Base-by-base conservation (phyloP, 2,888 invertebrate species). In the Xiphydria camelus region DNA sequence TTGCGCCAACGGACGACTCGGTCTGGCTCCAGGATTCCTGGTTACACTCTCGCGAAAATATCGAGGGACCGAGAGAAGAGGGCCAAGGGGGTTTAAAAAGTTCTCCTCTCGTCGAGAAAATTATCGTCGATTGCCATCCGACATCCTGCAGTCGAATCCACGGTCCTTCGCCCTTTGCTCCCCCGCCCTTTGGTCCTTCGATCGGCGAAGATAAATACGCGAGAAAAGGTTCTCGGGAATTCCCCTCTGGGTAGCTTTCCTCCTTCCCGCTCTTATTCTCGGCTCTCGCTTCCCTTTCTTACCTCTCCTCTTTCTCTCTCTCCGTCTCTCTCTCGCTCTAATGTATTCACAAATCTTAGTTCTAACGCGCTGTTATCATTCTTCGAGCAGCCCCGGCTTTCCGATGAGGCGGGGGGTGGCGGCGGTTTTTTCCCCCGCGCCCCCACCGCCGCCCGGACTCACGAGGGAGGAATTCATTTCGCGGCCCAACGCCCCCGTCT, bases 271-370 rank as follows among this genome's bases (percentile, higher is more conserved):
- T n/a, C n/a, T n/a, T n/a, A n/a, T n/a, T n/a, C n/a, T n/a, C n/a
- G n/a, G n/a, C n/a, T n/a, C n/a, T n/a, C n/a, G n/a, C n/a, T n/a
- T n/a, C n/a, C n/a, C n/a, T n/a, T n/a, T n/a, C n/a, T n/a, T n/a
- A n/a, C 49, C 50, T 41, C 33, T 55, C 50, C 55, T 45, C 53
- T 41, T 42, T 43, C 35, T 42, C 55, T 47, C n/a, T n/a, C n/a
- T 9, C 10, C 37, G 31, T 26, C 39, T 38, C 34, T 51, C 46
- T 53, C 54, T 62, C 60, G 57, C 64, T 67, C 68, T 72, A 72
- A 72, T 71, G 72, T 72, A 72, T 72, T 71, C 72, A 72, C 72
- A 72, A 72, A 72, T 72, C 72, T 72, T 72, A 68, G 64, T 67
- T 69, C 68, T 57, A 70, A 66, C 66, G 58, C 65, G 57, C 45